Evolutionary conservation across 2,888 invertebrate species (phyloP), one percentile per base, ranked within the genome.

Genomic region (Scelioninae gen. 1): DNA sequence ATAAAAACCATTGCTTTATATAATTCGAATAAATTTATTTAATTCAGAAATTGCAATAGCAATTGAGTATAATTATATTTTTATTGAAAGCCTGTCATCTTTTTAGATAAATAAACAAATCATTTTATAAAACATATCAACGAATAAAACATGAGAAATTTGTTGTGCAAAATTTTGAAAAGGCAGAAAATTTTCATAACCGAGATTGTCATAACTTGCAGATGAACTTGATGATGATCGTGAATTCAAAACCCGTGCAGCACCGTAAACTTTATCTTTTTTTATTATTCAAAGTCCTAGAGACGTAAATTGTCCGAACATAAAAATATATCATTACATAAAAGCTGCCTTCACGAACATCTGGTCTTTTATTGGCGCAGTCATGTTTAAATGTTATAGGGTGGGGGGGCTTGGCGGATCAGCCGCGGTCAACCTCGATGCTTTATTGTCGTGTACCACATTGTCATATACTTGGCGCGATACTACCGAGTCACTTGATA

Each of bases 391-490:
- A 71, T 40, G 58, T 69, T 32, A 10, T 16, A 1, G 49, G n/a
- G 5, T 6, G 31, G 38, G 10, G 40, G 8, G n/a, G n/a, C n/a
- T 7, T 23, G 16, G 32, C 34, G 55, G 63, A 69, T 77, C 51
- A 66, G 38, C 16, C 13, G 60, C 47, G 74, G 80, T 74, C 80
- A 74, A 58, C 58, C 45, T 55, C 29, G 47, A 45, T 65, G 60
- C 71, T 71, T 65, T 76, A 76, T 81, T 71, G 71, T 69, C 81
- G 31, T 69, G 69, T 81, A 69, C 62, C 31, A 63, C 56, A 75
- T 69, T 79, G 63, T 80, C 65, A 68, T 65, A 74, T 75, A 76
- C 81, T 81, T 76, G 76, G 65, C 65, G 63, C 56, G 60, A 69
- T 63, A 63, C 40, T 45, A 53, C 71, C 29, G 65, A 71, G 75